Evolutionary conservation across 1,140 invertebrate species (phyloP).

Genomic region (Agraylea sexmaculata): DNA sequence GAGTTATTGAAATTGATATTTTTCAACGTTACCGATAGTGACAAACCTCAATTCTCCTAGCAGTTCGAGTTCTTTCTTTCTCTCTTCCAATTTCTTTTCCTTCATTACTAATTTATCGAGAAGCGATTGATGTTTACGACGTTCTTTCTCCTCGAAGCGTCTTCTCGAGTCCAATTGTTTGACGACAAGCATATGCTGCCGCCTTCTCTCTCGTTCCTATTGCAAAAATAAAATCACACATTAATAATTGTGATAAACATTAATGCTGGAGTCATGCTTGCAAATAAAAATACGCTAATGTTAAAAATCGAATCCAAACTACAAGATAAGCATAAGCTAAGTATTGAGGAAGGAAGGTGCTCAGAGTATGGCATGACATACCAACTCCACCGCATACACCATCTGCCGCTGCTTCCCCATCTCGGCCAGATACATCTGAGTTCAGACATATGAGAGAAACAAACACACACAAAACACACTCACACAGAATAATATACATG

Average conservation of each 20-base stretch:
- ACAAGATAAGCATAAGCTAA: slow-evolving; percentile 9
- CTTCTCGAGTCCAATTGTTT: slow-evolving; percentile 75
- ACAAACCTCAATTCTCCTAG: slow-evolving; percentile 56
- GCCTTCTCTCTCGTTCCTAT: slow-evolving; percentile 78
- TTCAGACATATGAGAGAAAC: slow-evolving; percentile 8
- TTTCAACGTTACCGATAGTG: not conserved
- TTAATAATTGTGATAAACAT: not conserved
- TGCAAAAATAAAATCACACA: not conserved
- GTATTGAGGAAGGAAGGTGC: not conserved
- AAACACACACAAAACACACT: slow-evolving; percentile 21
- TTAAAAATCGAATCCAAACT: not conserved
- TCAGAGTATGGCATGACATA: slow-evolving; percentile 36
- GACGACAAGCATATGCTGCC: slow-evolving; percentile 82
- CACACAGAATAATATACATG: slow-evolving; percentile 2
- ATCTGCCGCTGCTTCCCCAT: slow-evolving; percentile 77
- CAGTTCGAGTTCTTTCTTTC: slow-evolving; percentile 73
- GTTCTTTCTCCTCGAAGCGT: slow-evolving; percentile 78
- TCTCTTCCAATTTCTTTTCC: slow-evolving; percentile 73
- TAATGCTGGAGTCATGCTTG: not conserved
- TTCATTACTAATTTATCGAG: slow-evolving; percentile 66
- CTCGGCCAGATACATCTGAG: slow-evolving; percentile 75
- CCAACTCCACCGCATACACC: slow-evolving; percentile 73
- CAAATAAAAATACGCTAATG: not conserved
- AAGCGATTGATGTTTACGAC: slow-evolving; percentile 56
- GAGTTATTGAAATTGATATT: not conserved